Base-by-base conservation (phyloP, 2,888 invertebrate genomes). In the Drosophila pegasa region DNA sequence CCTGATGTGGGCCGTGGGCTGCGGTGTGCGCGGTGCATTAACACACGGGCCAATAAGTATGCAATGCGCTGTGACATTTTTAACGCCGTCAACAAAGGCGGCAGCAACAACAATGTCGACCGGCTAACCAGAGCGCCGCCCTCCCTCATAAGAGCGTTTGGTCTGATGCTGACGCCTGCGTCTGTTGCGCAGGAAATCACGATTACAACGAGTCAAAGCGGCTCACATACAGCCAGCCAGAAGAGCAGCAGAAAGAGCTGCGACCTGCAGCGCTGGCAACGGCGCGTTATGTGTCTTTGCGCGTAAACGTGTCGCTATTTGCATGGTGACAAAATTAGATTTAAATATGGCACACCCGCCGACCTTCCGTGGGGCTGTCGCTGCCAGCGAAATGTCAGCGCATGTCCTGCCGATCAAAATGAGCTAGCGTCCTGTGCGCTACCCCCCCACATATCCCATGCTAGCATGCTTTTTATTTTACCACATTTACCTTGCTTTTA, bases 51-150 rank as follows among this genome's bases (percentile, higher is more conserved):
- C 87, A 87, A 82, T 87, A 87, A 80, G 80, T 88, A 81, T 88
- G 88, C 83, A 88, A 85, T 79, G 88, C 87, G 78, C 81, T 87
- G 88, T 88, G 88, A 88, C 88, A 87, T 88, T 88, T 88, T 88
- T 85, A 87, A 75, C 87, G 85, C 88, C 65, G 57, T 63, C 81
- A 76, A 82, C 86, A 83, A 81, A 74, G 50, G 63, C 87, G 57
- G 60, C 52, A 43, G 61, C 71, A 71, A 64, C 68, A 73, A 64
- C 68, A 73, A 70, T 66, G 61, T 51, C 40, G 62, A 40, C 59
- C 54, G 52, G 60, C 67, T 56, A 75, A 77, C 75, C 63, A 66
- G 62, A 70, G 72, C 60, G 52, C 65, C 57, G 55, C 70, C 69
- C 12, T 2, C 5, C 8, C n/a, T n/a, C 29, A 37, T 50, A 47